Base-by-base conservation (phyloP, 2,797 vertebrate species). In the Natrix natrix region DNA sequence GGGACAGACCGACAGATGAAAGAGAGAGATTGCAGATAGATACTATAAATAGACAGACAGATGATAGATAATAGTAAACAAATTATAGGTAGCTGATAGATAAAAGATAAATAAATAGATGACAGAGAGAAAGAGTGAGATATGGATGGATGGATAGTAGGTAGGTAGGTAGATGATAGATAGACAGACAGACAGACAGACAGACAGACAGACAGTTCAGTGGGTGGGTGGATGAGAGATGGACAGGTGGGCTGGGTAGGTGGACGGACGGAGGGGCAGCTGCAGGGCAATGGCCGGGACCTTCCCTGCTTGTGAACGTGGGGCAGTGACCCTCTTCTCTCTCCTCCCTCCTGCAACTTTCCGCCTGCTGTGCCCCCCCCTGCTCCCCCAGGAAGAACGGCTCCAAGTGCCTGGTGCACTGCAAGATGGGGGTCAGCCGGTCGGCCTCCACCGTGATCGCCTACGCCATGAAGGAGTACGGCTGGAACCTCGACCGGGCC, bases 371-470 rank as follows among this genome's bases (percentile, higher is more conserved):
- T 43, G 43, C 43, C 43, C 48, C 48, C 1, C 0, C 11, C 74
- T 37, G 32, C 32, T 8, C 48, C 8, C 43, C 8, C 17, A 99
- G 99, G 97, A 99, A 99, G 97, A 98, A 98, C 0, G 99, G 99
- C 54, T 98, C 98, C 0, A 99, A 99, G 97, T 99, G 99, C 97
- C 98, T 99, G 94, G 99, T 99, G 94, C 99, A 99, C 98, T 99
- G 99, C 97, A 99, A 99, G 97, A 99, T 99, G 99, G 99, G 99
- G 0, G 99, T 99, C 96, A 99, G 99, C 89, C 98, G 99, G 92
- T 99, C 99, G 0, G 99, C 99, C 0, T 99, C 99, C 97, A 99
- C 99, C 0, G 99, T 99, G 92, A 99, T 99, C 11, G 99, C 99
- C 48, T 99, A 99, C 0, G 99, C 99, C 78, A 99, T 99, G 99